Base-by-base conservation (phyloP, 2,888 invertebrate species). In the Trichogramma evanescens region DNA sequence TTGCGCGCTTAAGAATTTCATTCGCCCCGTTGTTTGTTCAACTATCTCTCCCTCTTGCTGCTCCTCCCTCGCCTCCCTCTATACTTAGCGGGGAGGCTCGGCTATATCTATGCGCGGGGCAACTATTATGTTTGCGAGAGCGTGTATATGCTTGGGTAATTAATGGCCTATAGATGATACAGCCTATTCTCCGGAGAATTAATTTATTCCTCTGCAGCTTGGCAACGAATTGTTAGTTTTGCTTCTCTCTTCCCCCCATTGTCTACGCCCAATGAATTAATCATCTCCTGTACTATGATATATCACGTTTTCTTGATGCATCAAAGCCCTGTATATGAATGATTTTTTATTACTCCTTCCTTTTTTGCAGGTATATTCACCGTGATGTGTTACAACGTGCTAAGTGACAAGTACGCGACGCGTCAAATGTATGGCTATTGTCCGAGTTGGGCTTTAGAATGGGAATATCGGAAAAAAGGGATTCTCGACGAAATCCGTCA, bases 381-480 rank as follows among this genome's bases (percentile, higher is more conserved):
- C 69, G 96, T 98, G 73, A 95, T 99, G 93, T 98, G 98, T 80
- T 99, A 99, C 85, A 99, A 99, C 82, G 96, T 99, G 68, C 84
- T 99, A 69, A 97, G 98, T 82, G 97, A 98, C 84, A 97, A 97
- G 82, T 98, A 97, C 78, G 98, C 98, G 65, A 98, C 98, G 57
- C 82, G 96, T 72, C 95, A 96, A 81, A 94, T 96, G 91, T 99
- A 99, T 82, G 96, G 95, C 71, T 99, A 99, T 82, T 99, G 98
- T 79, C 98, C 99, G 38, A 91, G 93, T 70, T 99, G 98, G 98
- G 98, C 98, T 57, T 85, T 99, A 63, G 91, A 91, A 78, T 99
- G 99, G 99, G 95, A 96, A 74, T 98, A 98, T 82, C 84, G 99
- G 70, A 95, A 96, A 83, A 95, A 95, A 81, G 91, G 93, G 65